Evolutionary conservation across 1,140 invertebrate genomes (phyloP), one percentile per base, ranked within the genome.

Genomic region (Zaprionus ghesquierei): DNA sequence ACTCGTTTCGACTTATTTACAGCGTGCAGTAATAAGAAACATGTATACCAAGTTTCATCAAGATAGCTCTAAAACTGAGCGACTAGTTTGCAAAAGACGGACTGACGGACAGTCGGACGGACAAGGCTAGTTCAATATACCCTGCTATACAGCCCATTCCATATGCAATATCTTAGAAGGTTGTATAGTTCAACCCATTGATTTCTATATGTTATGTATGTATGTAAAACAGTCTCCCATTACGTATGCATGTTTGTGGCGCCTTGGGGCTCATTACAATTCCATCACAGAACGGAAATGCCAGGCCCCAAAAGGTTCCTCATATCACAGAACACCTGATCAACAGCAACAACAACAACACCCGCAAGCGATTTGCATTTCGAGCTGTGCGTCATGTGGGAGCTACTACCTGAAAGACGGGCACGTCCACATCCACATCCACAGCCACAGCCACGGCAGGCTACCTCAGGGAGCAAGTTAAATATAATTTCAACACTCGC

Each of bases 401-500:
- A 44, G 46, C 61, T 64, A 12, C 61, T 64, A 12, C 38, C 20
- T 23, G 44, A 33, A n/a, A 29, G 56, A 20, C n/a, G 23, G 41
- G 25, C 38, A 46, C 25, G 12, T 61, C 2, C 25, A 2, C 25
- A 4, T 27, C 25, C 25, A 2, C n/a, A n/a, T n/a, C n/a, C n/a
- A n/a, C n/a, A n/a, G n/a, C n/a, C n/a, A n/a, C n/a, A n/a, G n/a
- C 25, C 25, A 27, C 6, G 27, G 5, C 10, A 8, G 9, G 4
- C 1, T 46, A 9, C 18, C 41, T 46, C 72, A 89, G n/a, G 35
- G 2, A n/a, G 84, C 84, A 89, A 89, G 84, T 89, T 84, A 80
- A 84, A 89, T 89, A 84, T 80, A 89, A 89, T 89, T 89, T 89
- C 85, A 89, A 89, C 84, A 89, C 84, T 89, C 82, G 79, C 72